Conservation (phyloP, 1,140 invertebrate genomes). For the Neotoxoptera formosana region DNA sequence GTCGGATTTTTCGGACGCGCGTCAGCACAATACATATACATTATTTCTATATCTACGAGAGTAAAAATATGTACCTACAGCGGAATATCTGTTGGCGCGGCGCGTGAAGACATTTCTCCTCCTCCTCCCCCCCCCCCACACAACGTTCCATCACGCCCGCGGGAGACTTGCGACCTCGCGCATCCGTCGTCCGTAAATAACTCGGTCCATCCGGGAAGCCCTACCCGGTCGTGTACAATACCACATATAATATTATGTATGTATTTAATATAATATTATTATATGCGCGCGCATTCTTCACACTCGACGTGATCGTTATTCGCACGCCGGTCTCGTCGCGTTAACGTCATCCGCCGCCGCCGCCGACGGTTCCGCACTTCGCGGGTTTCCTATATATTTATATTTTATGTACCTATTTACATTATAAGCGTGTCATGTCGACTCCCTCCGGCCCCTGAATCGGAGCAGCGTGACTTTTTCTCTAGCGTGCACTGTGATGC, state of each 20-base stretch:
- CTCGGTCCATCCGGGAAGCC: constrained; percentile 45
- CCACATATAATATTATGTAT: constrained; percentile 1
- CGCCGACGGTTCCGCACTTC: not conserved
- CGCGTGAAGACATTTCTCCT: not conserved
- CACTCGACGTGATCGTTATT: constrained; percentile 43
- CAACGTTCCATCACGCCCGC: not conserved
- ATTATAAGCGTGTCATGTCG: not conserved
- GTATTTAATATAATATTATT: constrained; percentile 13
- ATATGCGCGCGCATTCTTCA: constrained; percentile 32
- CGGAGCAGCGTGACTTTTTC: not conserved
- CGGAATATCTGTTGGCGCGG: not conserved
- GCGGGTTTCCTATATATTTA: constrained; percentile 11
- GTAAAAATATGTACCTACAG: not conserved
- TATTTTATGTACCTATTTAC: not conserved
- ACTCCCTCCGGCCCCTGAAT: not conserved
- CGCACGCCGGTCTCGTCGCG: constrained; percentile 40
- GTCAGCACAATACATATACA: not conserved
- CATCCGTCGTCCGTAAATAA: constrained; percentile 28
- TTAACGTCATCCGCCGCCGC: constrained; percentile 33
- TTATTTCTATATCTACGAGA: not conserved
- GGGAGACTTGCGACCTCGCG: not conserved
- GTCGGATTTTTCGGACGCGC: not conserved
- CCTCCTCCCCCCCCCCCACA: not conserved
- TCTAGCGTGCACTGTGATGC: too few relatives aligned
- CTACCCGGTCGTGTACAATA: constrained; percentile 28